Evolutionary conservation across 1,140 invertebrate genomes (phyloP), one percentile per base, ranked within the genome.

Genomic region (Drosophila funebris): DNA sequence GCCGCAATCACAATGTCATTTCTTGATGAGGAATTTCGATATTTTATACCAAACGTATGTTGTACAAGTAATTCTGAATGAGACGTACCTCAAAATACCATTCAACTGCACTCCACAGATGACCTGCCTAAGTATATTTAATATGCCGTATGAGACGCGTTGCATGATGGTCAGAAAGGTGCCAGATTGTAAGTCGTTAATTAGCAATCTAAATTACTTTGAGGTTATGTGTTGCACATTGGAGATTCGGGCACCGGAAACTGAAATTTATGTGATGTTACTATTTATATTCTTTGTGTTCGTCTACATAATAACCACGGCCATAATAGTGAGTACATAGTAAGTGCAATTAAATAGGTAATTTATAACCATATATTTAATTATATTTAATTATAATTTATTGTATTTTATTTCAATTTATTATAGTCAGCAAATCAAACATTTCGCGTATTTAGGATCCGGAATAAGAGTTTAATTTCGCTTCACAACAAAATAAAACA

Each of bases 151-250:
- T 5, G 0, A 2, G 0, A 11, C 29, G 5, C 78, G 78, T 7
- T 82, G 78, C 18, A 0, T 0, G 7, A 54, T 82, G 64, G 44
- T 69, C 20, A 3, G 4, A 13, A 13, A 8, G 0, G 20, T 70
- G 4, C 0, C 7, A 4, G 20, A 82, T 9, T 82, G 78, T 41
- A 16, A 29, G 6, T 3, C 6, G 0, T 69, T 62, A 0, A 50
- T 63, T 0, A 54, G 46, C 11, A 41, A 57, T 8, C 37, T 82
- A 11, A 77, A 82, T 31, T 82, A 82, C 24, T 82, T 67, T 8
- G 29, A 63, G 11, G 7, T 82, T 31, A 70, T 82, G 48, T 82
- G 66, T 2, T 82, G 78, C 11, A 3, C 3, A 0, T 56, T 77
- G 2, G 0, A 43, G 0, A 70, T 82, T 8, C 1, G 13, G 0